Evolutionary conservation across 2,113 vertebrate genomes (phyloP).

Genomic region (Festucalex cinctus): DNA sequence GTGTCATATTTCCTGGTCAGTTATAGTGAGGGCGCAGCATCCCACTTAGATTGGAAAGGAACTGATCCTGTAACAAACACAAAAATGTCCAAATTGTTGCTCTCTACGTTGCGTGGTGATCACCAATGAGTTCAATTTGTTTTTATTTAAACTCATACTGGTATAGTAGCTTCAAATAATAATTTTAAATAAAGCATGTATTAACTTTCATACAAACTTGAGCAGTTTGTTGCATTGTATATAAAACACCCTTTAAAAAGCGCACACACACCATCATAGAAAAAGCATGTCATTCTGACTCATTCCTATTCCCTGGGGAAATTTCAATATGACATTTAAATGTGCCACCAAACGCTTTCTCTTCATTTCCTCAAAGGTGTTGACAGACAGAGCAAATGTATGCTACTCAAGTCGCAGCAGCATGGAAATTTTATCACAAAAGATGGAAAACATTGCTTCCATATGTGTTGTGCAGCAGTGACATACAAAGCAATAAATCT

Average conservation of each 20-base stretch:
- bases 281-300: background rate
- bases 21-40: constrained; percentile 34
- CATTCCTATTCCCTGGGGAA: background rate
- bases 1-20: constrained; percentile 47
- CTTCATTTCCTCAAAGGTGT: constrained; percentile 2
- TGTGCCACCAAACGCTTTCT: background rate
- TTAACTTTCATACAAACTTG: background rate
- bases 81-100: constrained; percentile 12
- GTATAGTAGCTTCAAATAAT: background rate
- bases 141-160: background rate
- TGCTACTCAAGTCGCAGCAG: background rate
- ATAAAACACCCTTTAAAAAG: background rate
- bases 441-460: background rate
- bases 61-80: constrained; percentile 42
- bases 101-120: constrained; percentile 13
- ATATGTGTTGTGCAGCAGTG: background rate
- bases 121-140: constrained; percentile 8
- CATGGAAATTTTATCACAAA: background rate
- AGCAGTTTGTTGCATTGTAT: background rate
- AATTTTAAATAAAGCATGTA: background rate
- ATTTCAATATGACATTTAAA: background rate
- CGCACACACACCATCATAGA: background rate
- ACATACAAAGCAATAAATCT: background rate
- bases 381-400: background rate
- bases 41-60: constrained; percentile 17